These are phyloP conservation scores for Cinara cedri DNA, from an alignment of 2,888 invertebrate genomes.

Conservation along the genomic window DNA sequence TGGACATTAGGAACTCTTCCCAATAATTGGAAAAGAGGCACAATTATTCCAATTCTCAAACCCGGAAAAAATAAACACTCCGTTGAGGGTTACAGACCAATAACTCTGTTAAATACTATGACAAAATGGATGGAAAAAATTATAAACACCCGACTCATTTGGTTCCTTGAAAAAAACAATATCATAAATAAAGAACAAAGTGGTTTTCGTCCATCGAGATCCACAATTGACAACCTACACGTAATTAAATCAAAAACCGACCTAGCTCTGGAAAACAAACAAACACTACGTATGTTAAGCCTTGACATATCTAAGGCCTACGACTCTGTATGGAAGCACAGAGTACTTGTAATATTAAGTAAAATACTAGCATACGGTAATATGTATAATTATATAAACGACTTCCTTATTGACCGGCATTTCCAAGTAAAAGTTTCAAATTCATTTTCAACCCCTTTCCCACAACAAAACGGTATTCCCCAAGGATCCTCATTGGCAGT, in stretches of 20 bases:
- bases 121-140: constrained; percentile 25
- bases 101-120: constrained; percentile 14
- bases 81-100: constrained; percentile 15
- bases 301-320: neutral
- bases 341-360: neutral
- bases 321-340: neutral
- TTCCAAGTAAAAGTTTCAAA: neutral
- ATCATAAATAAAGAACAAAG: neutral
- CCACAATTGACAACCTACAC: neutral
- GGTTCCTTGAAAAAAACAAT: constrained; percentile 21
- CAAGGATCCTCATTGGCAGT: neutral
- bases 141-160: constrained; percentile 8
- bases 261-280: neutral
- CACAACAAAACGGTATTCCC: neutral
- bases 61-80: constrained; percentile 13
- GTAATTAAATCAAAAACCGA: neutral
- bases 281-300: neutral
- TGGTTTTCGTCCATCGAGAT: constrained; percentile 11
- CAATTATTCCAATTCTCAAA: neutral
- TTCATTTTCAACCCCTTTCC: neutral
- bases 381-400: neutral
- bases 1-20: neutral
- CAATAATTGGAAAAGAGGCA: neutral
- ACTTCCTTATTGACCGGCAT: neutral
- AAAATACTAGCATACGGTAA: neutral